Conservation (phyloP, 1,140 invertebrate species). For the Bilobella aurantiaca region DNA sequence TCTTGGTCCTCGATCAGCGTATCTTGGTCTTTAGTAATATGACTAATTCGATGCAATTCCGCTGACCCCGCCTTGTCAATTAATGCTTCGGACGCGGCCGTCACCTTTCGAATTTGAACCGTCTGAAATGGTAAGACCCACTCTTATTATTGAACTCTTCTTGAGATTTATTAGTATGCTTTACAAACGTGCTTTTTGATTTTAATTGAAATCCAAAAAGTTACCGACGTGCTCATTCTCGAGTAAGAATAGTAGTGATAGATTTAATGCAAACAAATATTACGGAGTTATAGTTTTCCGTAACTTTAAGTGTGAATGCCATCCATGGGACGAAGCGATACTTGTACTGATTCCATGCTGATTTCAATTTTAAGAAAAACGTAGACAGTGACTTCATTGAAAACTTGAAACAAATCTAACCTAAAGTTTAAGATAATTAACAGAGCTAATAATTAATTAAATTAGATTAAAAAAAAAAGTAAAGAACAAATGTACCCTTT, state of each 20-base stretch:
- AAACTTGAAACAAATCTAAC: neutral
- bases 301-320: constrained; percentile 12
- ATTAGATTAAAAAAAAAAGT: no score
- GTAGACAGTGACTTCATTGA: neutral
- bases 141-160: no score
- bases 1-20: neutral
- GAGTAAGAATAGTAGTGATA: neutral
- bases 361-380: neutral
- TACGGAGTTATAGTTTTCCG: neutral
- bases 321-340: constrained; percentile 28
- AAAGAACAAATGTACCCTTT: no score
- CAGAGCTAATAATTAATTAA: no score
- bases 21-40: constrained; percentile 13
- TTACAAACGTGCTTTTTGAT: no score
- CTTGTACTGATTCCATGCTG: constrained; percentile 24
- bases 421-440: neutral
- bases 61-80: neutral
- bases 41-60: constrained; percentile 5
- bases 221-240: no score
- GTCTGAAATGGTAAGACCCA: no score
- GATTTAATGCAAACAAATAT: neutral
- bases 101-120: no score
- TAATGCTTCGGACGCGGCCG: no score
- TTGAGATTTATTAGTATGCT: no score
- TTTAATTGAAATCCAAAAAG: no score